Evolutionary conservation across 2,888 invertebrate genomes (phyloP).

Genomic region (Dione vanillae): DNA sequence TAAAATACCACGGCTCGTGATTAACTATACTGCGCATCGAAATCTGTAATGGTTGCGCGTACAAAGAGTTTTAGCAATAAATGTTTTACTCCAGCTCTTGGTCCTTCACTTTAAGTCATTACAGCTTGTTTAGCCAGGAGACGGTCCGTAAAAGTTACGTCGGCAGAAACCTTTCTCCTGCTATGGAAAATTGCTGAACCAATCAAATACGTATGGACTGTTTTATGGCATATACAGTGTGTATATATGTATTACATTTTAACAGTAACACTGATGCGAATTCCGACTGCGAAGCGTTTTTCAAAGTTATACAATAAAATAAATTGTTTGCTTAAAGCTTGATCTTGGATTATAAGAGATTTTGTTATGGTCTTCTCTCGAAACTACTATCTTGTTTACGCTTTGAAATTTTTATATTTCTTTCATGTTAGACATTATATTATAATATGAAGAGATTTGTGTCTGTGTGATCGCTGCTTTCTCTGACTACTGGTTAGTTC

Average conservation of each 20-base stretch:
- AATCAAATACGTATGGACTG: conserved; percentile 9
- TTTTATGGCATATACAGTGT: conserved; percentile 10
- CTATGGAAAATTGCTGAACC: conserved; percentile 1
- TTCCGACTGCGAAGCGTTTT: not conserved
- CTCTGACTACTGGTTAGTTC: no score
- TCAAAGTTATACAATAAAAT: conserved; percentile 15
- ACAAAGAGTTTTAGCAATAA: conserved; percentile 37
- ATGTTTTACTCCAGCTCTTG: conserved; percentile 26
- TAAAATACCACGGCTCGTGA: not conserved
- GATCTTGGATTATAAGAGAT: conserved; percentile 10
- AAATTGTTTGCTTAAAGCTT: conserved; percentile 7
- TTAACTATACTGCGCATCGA: conserved; percentile 3
- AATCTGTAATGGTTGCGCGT: conserved; percentile 20
- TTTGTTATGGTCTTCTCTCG: not conserved
- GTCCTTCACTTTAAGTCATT: conserved; percentile 29
- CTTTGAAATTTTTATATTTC: not conserved
- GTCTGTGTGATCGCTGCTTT: no score
- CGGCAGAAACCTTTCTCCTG: conserved; percentile 22
- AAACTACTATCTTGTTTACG: not conserved
- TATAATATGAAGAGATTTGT: no score
- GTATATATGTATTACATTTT: conserved; percentile 23
- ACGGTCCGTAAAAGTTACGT: conserved; percentile 25
- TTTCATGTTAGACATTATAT: no score
- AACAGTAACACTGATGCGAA: conserved; percentile 4
- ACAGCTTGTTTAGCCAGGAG: conserved; percentile 24